Base-by-base conservation (phyloP, 2,797 vertebrate species). In the Naso thynnoides region DNA sequence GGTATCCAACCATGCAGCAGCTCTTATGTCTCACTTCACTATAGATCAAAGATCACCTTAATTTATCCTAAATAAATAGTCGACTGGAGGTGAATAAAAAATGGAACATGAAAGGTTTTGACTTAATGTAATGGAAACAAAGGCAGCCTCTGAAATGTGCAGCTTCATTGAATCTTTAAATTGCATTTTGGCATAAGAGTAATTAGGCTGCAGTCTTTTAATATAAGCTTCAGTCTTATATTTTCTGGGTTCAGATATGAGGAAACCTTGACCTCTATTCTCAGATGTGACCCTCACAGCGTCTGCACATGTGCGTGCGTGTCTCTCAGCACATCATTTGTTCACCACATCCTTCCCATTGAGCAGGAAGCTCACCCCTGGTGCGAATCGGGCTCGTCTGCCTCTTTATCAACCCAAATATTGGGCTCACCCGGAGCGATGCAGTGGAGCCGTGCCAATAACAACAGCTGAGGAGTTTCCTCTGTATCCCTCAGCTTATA, bases 291-390 rank as follows among this genome's bases (percentile, higher is more conserved):
- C 83, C 74, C 52, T 41, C 18, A 31, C 36, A 14, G 36, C 39
- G 48, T 16, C 31, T 48, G 15, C 48, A 63, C 45, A 62, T 71
- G 33, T 81, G 63, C 27, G 18, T 76, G 66, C 44, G 31, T 41
- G 29, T 31, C 78, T 72, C 70, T 84, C 83, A 72, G 73, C 76
- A 84, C 71, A 74, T 82, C 75, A 75, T 90, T 88, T 87, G 76
- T 88, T 78, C 45, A 49, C 68, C 75, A 86, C 83, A 91, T 92
- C 85, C 87, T 85, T 86, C 77, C 83, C 64, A 79, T 84, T 70
- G 69, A 74, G 70, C 83, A 88, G 88, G 89, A 92, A 91, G 70
- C 62, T 58, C 57, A 41, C 58, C 63, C 65, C 76, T 33, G 24
- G 76, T 85, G 82, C 27, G 26, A 90, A 83, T 84, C 74, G 69